Evolutionary conservation across 2,888 invertebrate genomes (phyloP).

Genomic region (Dilophus febrilis): DNA sequence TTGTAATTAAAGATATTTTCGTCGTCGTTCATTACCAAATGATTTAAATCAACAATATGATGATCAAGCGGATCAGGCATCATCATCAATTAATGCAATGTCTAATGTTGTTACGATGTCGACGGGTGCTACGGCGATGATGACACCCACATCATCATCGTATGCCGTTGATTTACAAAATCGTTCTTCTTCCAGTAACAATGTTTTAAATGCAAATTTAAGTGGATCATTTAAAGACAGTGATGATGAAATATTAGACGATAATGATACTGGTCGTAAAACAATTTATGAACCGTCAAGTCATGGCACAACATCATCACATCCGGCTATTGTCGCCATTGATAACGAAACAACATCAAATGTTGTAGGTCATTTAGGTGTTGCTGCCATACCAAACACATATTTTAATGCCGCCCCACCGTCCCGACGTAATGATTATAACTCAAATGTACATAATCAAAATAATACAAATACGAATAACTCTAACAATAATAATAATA

Average conservation of each 20-base stretch:
- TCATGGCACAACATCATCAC: not conserved
- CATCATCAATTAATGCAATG: not conserved
- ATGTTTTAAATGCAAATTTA: slow-evolving; percentile 30
- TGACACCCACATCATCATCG: slow-evolving; percentile 3
- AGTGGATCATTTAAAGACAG: slow-evolving; percentile 27
- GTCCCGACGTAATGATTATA: no score
- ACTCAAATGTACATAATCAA: no score
- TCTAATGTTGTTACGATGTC: not conserved
- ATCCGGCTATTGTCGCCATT: not conserved
- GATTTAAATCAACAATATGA: slow-evolving; percentile 1
- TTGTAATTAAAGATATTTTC: no score
- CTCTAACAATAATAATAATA: no score
- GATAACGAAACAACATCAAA: not conserved
- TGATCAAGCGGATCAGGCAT: not conserved
- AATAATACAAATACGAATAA: no score
- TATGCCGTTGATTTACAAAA: slow-evolving; percentile 5
- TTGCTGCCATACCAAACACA: no score
- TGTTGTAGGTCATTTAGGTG: no score
- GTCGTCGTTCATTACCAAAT: not conserved
- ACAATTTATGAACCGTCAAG: slow-evolving; percentile 16
- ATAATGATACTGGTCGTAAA: slow-evolving; percentile 11
- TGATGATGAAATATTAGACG: slow-evolving; percentile 17
- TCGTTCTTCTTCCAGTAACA: slow-evolving; percentile 20
- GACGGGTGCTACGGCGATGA: not conserved
- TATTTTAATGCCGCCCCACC: not conserved